Conservation (phyloP, 2,888 invertebrate species). For the Scelioninae gen. 1 region DNA sequence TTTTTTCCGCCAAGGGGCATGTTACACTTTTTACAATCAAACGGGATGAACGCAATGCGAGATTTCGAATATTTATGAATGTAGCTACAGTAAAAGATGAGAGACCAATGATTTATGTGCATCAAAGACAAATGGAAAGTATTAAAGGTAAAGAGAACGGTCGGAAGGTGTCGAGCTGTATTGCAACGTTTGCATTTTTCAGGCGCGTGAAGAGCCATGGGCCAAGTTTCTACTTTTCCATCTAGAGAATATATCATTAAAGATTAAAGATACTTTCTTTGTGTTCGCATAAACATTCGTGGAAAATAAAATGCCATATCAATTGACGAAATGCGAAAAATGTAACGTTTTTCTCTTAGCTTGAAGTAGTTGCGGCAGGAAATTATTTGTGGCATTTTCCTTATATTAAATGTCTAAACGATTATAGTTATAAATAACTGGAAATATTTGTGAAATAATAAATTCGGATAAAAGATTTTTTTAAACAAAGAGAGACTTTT, state of each 20-base stretch:
- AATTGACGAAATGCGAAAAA: background rate
- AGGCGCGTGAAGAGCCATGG: slow-evolving; percentile 33
- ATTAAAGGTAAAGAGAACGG: slow-evolving; percentile 22
- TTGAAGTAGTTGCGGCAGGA: no score
- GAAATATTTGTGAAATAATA: no score
- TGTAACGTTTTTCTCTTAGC: no score
- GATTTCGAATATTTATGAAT: slow-evolving; percentile 73
- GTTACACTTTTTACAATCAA: slow-evolving; percentile 56
- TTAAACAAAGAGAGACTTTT: no score
- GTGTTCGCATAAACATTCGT: slow-evolving; percentile 27
- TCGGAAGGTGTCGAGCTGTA: slow-evolving; percentile 29
- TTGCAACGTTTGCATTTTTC: slow-evolving; percentile 60
- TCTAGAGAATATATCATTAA: slow-evolving; percentile 28
- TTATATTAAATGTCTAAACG: no score
- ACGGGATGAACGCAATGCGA: slow-evolving; percentile 62
- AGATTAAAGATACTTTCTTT: slow-evolving; percentile 35
- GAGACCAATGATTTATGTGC: slow-evolving; percentile 70
- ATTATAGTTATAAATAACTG: no score
- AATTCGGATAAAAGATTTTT: no score
- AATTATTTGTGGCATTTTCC: no score
- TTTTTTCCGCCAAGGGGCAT: slow-evolving; percentile 6
- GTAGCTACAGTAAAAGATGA: slow-evolving; percentile 46
- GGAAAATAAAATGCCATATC: slow-evolving; percentile 4
- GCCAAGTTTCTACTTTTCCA: slow-evolving; percentile 27
- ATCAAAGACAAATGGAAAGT: slow-evolving; percentile 53